Evolutionary conservation across 1,140 invertebrate genomes (phyloP).

Genomic region (Meteorus sp.): DNA sequence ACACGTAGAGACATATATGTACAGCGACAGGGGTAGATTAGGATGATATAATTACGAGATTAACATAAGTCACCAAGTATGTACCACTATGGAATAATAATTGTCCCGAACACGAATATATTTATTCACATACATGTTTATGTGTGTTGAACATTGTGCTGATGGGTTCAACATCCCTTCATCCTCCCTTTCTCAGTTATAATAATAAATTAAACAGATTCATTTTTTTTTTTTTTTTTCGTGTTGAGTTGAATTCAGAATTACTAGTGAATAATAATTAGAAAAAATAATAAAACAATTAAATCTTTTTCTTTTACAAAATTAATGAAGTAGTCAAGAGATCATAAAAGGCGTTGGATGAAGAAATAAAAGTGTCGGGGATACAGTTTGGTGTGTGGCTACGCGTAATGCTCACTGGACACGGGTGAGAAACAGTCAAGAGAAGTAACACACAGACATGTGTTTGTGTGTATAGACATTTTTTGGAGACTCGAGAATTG

Average conservation of each 20-base stretch:
- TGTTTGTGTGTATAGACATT: constrained; percentile 1
- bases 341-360: constrained; percentile 39
- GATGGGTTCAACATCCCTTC: background rate
- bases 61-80: constrained; percentile 59
- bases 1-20: constrained; percentile 50
- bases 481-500: too few species aligned
- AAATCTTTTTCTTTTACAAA: background rate
- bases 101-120: constrained; percentile 37
- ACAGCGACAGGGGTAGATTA: constrained; percentile 52
- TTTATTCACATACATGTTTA: too few species aligned
- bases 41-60: constrained; percentile 61
- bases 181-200: too few species aligned
- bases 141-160: background rate
- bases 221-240: too few species aligned
- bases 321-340: constrained; percentile 43
- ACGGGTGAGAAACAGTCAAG: too few species aligned
- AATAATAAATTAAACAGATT: too few species aligned
- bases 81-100: constrained; percentile 55
- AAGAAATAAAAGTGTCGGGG: constrained; percentile 46
- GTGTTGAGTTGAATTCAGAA: background rate
- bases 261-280: background rate
- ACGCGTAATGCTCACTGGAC: background rate
- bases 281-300: background rate
- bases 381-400: background rate
- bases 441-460: constrained; percentile 32